Base-by-base conservation (phyloP, 2,888 invertebrate species). In the Sisyra terminalis region DNA sequence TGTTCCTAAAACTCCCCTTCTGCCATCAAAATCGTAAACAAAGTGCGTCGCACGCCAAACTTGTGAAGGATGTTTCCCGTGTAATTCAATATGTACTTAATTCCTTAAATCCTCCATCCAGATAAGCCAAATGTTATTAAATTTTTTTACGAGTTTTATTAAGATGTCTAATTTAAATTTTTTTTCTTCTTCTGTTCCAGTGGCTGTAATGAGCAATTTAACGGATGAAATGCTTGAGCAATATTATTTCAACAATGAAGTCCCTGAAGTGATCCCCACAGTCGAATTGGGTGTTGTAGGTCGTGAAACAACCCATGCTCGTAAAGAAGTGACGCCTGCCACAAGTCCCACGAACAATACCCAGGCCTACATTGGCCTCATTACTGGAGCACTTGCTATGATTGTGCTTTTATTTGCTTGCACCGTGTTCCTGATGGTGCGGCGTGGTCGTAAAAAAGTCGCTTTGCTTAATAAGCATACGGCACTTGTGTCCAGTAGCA, bases 361-460 rank as follows among this genome's bases (percentile, higher is more conserved):
- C 8, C 62, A 67, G 30, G 66, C 69, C 2, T 61, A 60, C 47
- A 57, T 60, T 39, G 71, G 79, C 0, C 60, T 83, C 2, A 70
- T 82, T 13, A 78, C 78, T 30, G 77, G 77, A 1, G 71, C 74
- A 0, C 56, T 80, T 46, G 78, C 76, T 3, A 74, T 79, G 54
- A 64, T 78, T 38, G 73, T 75, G 1, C 61, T 81, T 6, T 63
- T 80, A 15, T 60, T 77, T 45, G 73, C 75, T 18, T 75, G 77
- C 53, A 71, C 73, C 9, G 69, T 75, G 10, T 69, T 75, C 50
- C 63, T 79, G 47, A 72, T 80, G 69, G 70, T 77, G 43, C 64
- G 75, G 29, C 59, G 76, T 16, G 76, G 43, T 37, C 43, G 43
- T n/a, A 32, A 43, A 29, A 51, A 70, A 49, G 72, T 75, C 4